phyloP scores from a whole-genome alignment of 1,140 invertebrate species.

The Musca vetustissima region DNA sequence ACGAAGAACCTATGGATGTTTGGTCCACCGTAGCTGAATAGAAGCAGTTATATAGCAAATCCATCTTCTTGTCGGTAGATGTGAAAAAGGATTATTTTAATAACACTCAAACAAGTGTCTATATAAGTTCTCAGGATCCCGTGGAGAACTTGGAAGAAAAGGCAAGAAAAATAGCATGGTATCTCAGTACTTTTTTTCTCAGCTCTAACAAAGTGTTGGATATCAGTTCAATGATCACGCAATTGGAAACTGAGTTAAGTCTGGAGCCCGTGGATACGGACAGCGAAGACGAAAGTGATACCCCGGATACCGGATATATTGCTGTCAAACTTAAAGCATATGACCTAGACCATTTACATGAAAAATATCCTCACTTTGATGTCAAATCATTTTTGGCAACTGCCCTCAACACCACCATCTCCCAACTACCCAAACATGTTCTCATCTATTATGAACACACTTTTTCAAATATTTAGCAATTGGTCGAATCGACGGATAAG shows the following conservation, averaged over 20 bases:
- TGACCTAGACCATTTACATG: background rate
- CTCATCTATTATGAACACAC: conserved; percentile 32
- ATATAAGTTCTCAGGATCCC: conserved; percentile 31
- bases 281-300: too few relatives aligned
- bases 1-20: too few relatives aligned
- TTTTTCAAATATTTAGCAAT: conserved; percentile 22
- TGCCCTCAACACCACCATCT: background rate
- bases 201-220: too few relatives aligned
- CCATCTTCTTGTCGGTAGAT: conserved; percentile 37
- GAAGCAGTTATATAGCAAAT: conserved; percentile 36
- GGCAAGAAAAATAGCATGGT: too few relatives aligned
- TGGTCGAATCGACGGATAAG: conserved; percentile 14
- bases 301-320: too few relatives aligned
- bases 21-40: conserved; percentile 40
- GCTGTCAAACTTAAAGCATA: too few relatives aligned
- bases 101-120: conserved; percentile 33
- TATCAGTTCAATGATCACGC: too few relatives aligned
- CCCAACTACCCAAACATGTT: conserved; percentile 33
- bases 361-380: conserved; percentile 7
- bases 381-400: background rate
- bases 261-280: too few relatives aligned
- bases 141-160: too few relatives aligned
- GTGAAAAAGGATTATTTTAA: conserved; percentile 39
- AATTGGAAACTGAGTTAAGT: too few relatives aligned
- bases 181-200: too few relatives aligned